phyloP scores from a whole-genome alignment of 1,140 invertebrate species.

The Lepeophtheirus salmonis region DNA sequence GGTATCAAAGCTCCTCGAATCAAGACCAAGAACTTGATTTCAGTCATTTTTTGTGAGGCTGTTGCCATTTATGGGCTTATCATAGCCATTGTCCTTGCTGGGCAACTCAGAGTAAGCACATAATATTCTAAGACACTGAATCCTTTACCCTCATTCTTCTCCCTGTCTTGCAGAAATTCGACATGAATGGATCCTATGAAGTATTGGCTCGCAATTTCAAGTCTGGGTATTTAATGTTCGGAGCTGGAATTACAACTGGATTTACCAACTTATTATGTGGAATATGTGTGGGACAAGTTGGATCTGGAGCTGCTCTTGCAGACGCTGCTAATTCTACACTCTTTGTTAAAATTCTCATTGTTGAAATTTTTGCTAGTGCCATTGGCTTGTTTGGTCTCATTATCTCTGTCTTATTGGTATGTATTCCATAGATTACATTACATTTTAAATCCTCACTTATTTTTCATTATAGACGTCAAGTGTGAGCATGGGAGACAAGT shows the following conservation, averaged over 20 bases:
- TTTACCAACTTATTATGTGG: slow-evolving; percentile 87
- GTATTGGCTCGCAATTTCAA: slow-evolving; percentile 34
- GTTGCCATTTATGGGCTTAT: slow-evolving; percentile 98
- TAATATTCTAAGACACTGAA: too few relatives aligned
- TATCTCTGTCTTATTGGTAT: slow-evolving; percentile 79
- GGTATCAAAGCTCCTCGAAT: slow-evolving; percentile 96
- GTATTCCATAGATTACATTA: slow-evolving; percentile 16
- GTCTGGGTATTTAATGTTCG: slow-evolving; percentile 81
- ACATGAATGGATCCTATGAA: not conserved
- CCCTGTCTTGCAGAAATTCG: too few relatives aligned
- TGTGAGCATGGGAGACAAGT: slow-evolving; percentile 39
- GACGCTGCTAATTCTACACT: slow-evolving; percentile 84
- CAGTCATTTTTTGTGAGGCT: slow-evolving; percentile 96
- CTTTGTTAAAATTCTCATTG: slow-evolving; percentile 92
- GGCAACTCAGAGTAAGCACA: slow-evolving; percentile 42
- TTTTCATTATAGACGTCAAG: slow-evolving; percentile 30
- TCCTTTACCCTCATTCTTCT: too few relatives aligned
- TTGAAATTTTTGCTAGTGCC: slow-evolving; percentile 94
- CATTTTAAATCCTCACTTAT: slow-evolving; percentile 13
- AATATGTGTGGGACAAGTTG: slow-evolving; percentile 84
- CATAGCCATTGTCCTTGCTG: slow-evolving; percentile 84
- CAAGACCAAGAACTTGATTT: slow-evolving; percentile 97
- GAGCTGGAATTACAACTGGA: slow-evolving; percentile 80
- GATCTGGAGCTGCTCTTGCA: slow-evolving; percentile 79
- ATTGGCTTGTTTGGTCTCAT: slow-evolving; percentile 97